Base-by-base conservation (phyloP, 2,888 invertebrate species). In the Drosophila austrosaltans region DNA sequence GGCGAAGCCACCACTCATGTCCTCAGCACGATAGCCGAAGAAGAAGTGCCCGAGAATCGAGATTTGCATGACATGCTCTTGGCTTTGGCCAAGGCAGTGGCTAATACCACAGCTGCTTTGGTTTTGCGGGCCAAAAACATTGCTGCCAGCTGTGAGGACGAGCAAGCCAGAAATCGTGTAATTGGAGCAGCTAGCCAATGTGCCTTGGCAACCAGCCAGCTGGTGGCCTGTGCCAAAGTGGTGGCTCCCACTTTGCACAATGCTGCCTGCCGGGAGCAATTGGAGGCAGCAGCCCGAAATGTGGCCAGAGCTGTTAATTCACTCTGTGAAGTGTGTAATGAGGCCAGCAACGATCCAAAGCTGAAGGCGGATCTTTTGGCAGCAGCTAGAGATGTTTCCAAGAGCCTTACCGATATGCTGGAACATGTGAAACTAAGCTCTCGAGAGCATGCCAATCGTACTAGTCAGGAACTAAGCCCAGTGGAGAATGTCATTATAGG, bases 131-230 rank as follows among this genome's bases (percentile, higher is more conserved):
- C 99, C 0, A 99, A 99, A 93, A 97, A 97, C 87, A 98, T 99
- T 75, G 98, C 99, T 0, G 97, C 97, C 0, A 97, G 97, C 78
- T 96, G 96, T 89, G 94, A 95, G 58, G 96, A 97, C 82, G 92
- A 92, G 44, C 92, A 92, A 32, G 91, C 91, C 1, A 89, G 92
- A 5, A 92, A 92, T 78, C 90, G 91, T 83, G 98, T 99, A 57
- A 99, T 99, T 81, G 97, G 97, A 0, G 97, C 98, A 0, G 99
- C 99, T 1, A 99, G 99, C 0, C 96, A 98, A 91, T 98, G 98
- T 92, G 99, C 99, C 0, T 93, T 99, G 53, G 98, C 99, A 5
- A 99, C 99, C 4, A 99, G 99, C 48, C 99, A 99, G 90, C 94
- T 99, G 2, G 99, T 99, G 0, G 99, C 99, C 0, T 98, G 98